phyloP scores from a whole-genome alignment of 2,888 invertebrate species.

The Drosophila meridiana region DNA sequence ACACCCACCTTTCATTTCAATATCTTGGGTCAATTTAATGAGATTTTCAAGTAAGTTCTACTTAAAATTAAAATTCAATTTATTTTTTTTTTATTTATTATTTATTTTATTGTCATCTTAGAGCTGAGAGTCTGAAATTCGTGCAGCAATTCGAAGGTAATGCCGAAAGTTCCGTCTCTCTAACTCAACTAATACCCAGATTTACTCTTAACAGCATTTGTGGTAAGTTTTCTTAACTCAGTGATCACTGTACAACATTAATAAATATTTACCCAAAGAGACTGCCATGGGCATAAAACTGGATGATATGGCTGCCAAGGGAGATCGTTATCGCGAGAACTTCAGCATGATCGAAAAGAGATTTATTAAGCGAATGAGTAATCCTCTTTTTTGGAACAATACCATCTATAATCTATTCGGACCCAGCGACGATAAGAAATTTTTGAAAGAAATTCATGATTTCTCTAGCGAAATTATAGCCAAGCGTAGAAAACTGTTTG shows the following conservation, averaged over 20 bases:
- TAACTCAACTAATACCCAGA: constrained; percentile 75
- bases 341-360: constrained; percentile 71
- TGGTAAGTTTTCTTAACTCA: constrained; percentile 47
- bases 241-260: background rate
- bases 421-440: constrained; percentile 47
- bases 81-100: too few relatives aligned
- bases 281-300: constrained; percentile 79
- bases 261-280: constrained; percentile 50
- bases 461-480: constrained; percentile 81
- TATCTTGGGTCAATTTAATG: constrained; percentile 76
- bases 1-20: constrained; percentile 82
- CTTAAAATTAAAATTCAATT: background rate
- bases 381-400: constrained; percentile 64
- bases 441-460: constrained; percentile 65
- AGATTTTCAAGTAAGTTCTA: constrained; percentile 75
- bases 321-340: constrained; percentile 71
- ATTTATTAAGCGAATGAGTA: constrained; percentile 65
- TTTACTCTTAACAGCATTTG: constrained; percentile 81
- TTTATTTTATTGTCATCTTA: too few relatives aligned
- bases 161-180: constrained; percentile 44
- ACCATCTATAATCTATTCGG: constrained; percentile 56
- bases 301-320: constrained; percentile 75
- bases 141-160: constrained; percentile 50
- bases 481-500: constrained; percentile 66
- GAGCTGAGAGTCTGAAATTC: constrained; percentile 60